Base-by-base conservation (phyloP, 2,888 invertebrate genomes). In the Lasius platythorax region DNA sequence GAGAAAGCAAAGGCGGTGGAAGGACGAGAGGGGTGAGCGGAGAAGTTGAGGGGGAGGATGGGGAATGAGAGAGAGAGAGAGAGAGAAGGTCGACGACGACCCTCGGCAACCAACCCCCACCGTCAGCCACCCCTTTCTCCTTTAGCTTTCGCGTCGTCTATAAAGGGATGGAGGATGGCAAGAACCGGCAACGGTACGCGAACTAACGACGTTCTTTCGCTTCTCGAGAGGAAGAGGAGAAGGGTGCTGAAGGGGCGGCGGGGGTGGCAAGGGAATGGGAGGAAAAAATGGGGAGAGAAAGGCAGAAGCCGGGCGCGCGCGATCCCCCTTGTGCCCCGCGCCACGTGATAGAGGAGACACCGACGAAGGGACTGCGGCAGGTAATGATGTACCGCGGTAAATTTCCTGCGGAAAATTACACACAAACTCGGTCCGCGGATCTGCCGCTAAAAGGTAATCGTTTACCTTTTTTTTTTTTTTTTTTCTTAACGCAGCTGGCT, bases 121-220 rank as follows among this genome's bases (percentile, higher is more conserved):
- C 91, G 87, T 91, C 88, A 91, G 89, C 85, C 90, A 89, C 89
- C 89, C 84, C 81, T 83, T 82, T 81, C 91, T 89, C 91, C 90
- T 90, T 92, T 91, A 90, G 92, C 92, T 92, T 92, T 91, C 85
- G 91, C 92, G 90, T 90, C 91, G 92, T 91, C 92, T 91, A 91
- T 86, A 86, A 75, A 33, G 68, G 61, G 85, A 82, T 76, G 79
- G 79, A 75, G 88, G 87, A 88, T 87, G 85, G 90, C 87, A 88
- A 91, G 72, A 53, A 53, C 88, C 88, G 85, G 88, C 82, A 70
- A 85, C 87, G 87, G 86, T 85, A 87, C 84, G 88, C 90, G 91
- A 91, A 91, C 93, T 93, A 93, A 93, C 93, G 93, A 93, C 93
- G 92, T 92, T 94, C 93, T 93, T 93, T 93, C 92, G 90, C 91